Percentiles rank a stretch among this genome's conserved stretches.
Conservation (phyloP, 2,113 vertebrate genomes). For the Phrynocephalus versicolor region DNA sequence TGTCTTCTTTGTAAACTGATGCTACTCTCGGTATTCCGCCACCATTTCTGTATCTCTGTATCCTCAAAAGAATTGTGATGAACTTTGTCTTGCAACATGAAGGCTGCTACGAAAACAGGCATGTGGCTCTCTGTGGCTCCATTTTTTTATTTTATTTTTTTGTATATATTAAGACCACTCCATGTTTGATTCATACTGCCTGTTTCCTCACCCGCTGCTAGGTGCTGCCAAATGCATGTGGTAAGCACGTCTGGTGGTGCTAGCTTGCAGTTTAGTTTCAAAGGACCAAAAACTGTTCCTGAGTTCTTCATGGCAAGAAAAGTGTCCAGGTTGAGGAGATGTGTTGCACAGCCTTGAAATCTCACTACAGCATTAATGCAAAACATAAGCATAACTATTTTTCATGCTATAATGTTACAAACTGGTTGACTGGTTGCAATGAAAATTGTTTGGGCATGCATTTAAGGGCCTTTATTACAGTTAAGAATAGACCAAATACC, state of each 20-base stretch:
- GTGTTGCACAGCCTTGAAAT: background rate
- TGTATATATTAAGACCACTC: background rate
- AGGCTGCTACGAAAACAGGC: background rate
- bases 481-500: background rate
- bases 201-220: background rate
- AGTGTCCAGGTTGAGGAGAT: background rate
- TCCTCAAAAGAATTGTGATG: background rate
- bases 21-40: slow-evolving; percentile 10
- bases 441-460: background rate
- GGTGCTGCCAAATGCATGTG: rapidly evolving
- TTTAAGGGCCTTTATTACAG: background rate
- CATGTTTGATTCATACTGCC: background rate
- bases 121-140: background rate
- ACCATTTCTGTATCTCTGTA: slow-evolving; percentile 40
- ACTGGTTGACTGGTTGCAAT: background rate
- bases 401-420: background rate
- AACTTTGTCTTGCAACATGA: background rate
- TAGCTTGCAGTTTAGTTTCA: background rate
- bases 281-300: background rate
- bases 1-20: slow-evolving; percentile 6
- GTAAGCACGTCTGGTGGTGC: background rate
- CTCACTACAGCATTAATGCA: background rate
- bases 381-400: background rate
- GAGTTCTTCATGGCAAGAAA: background rate
- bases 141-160: rapidly evolving